Conservation (phyloP, 2,888 invertebrate genomes). For the Mellilla xanthometata region DNA sequence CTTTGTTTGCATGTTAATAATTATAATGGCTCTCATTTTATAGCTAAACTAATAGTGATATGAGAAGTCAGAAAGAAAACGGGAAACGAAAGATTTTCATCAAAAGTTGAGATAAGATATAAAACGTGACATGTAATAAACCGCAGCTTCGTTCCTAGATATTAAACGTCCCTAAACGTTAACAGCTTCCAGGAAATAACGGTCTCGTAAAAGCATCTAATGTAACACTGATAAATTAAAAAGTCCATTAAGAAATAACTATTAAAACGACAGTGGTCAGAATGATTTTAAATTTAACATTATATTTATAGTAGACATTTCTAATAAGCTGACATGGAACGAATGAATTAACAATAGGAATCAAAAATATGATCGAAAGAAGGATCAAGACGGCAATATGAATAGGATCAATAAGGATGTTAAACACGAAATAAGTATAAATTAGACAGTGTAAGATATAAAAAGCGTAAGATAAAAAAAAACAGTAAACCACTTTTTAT, state of each 20-base stretch:
- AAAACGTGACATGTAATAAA: slow-evolving; percentile 8
- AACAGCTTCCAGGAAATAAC: slow-evolving; percentile 27
- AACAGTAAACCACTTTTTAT: no score
- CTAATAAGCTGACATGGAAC: slow-evolving; percentile 11
- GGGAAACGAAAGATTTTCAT: background rate
- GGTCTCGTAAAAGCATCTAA: slow-evolving; percentile 25
- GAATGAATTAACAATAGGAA: slow-evolving; percentile 3
- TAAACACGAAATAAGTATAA: no score
- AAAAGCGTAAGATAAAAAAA: no score
- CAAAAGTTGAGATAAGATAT: background rate
- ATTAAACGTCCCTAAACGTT: slow-evolving; percentile 25
- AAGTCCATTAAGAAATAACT: slow-evolving; percentile 25
- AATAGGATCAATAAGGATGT: background rate
- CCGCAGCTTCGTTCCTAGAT: slow-evolving; percentile 11
- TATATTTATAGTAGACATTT: slow-evolving; percentile 1
- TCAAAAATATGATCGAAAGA: background rate
- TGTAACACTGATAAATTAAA: slow-evolving; percentile 23
- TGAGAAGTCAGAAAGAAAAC: no score
- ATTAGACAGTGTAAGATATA: no score
- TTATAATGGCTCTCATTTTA: no score
- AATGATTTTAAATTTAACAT: background rate
- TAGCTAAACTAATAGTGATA: no score
- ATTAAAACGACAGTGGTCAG: slow-evolving; percentile 16
- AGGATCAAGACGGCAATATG: background rate
- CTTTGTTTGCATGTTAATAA: no score